Percentiles rank a stretch among this genome's conserved stretches.
phyloP scores from a whole-genome alignment of 1,140 invertebrate species.

The Eulimnadia texana region DNA sequence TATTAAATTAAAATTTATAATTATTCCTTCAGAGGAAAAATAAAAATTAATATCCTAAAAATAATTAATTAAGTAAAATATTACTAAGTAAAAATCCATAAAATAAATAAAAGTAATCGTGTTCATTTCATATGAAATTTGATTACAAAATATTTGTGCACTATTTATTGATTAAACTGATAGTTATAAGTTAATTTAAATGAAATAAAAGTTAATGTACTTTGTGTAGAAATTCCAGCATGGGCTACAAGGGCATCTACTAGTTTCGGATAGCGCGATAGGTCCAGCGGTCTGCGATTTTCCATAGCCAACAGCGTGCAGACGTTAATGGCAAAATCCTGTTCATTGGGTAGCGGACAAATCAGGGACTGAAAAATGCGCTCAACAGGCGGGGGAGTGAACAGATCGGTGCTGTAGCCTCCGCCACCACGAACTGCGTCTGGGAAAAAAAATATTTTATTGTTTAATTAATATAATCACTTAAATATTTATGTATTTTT shows the following conservation, averaged over 20 bases:
- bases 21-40: no score
- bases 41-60: no score
- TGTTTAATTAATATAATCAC: conserved; percentile 3
- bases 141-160: no score
- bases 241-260: conserved; percentile 80
- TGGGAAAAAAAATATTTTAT: conserved; percentile 29
- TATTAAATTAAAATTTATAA: no score
- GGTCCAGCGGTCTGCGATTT: conserved; percentile 67
- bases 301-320: conserved; percentile 90
- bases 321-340: conserved; percentile 95
- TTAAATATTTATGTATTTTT: no score
- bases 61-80: no score
- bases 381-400: conserved; percentile 67
- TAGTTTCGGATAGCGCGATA: conserved; percentile 67
- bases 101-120: no score
- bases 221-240: conserved; percentile 76
- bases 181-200: no score
- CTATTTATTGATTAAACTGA: no score
- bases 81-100: no score
- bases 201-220: no score
- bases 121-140: no score
- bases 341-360: conserved; percentile 92
- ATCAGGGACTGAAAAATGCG: conserved; percentile 74
- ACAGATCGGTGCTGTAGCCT: conserved; percentile 52
- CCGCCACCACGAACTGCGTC: conserved; percentile 45